These are phyloP conservation scores for Daboia siamensis DNA, from an alignment of 2,113 vertebrate species.

Conservation along the genomic window DNA sequence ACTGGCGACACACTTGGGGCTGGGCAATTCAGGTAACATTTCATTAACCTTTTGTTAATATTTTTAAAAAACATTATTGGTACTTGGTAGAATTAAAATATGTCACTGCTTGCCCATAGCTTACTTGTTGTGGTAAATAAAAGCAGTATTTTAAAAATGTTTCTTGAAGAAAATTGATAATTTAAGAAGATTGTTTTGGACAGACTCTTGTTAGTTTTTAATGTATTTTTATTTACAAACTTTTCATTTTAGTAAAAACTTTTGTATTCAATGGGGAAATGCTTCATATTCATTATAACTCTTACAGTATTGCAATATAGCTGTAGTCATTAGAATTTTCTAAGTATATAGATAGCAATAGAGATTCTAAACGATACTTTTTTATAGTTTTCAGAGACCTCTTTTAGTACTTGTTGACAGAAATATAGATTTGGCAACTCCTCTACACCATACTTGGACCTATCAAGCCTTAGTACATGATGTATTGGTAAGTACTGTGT, in stretches of 20 bases:
- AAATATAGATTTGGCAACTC: constrained; percentile 96
- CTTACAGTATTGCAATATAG: neutral
- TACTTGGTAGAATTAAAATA: neutral
- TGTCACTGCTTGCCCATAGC: neutral
- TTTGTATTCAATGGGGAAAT: neutral
- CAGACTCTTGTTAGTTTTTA: neutral
- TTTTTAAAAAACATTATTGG: neutral
- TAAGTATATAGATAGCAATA: constrained; percentile 30
- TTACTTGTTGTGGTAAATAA: neutral
- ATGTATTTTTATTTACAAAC: neutral
- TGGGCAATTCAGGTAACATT: constrained; percentile 90
- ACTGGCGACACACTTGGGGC: constrained; percentile 90
- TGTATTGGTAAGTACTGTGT: constrained; percentile 86
- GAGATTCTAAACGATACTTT: constrained; percentile 50
- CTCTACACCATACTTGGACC: constrained; percentile 97
- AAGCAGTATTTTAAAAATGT: neutral
- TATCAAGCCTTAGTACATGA: constrained; percentile 99
- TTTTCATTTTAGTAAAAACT: neutral
- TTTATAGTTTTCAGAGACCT: constrained; percentile 91
- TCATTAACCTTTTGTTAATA: neutral
- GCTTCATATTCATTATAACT: neutral
- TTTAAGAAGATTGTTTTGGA: neutral
- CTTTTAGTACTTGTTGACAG: constrained; percentile 93
- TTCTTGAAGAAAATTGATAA: neutral
- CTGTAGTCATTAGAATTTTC: constrained; percentile 25